Evolutionary conservation across 2,797 vertebrate species (phyloP).

Genomic region (Synaphobranchus kaupii): DNA sequence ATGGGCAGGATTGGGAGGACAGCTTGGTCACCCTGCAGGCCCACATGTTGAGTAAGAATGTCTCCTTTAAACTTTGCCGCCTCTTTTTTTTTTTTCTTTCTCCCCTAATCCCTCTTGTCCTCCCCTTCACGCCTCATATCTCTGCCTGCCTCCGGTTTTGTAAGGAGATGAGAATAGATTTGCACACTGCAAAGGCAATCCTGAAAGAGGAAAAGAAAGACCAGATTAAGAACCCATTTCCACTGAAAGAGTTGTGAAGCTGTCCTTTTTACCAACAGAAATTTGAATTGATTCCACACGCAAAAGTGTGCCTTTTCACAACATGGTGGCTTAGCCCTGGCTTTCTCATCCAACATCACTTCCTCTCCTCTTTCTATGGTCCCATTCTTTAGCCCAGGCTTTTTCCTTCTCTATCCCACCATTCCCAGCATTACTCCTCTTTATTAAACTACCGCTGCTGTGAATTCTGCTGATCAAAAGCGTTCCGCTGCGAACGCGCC

Average conservation of each 20-base stretch:
- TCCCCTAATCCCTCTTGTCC: background rate
- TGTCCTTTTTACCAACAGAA: background rate
- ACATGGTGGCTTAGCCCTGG: background rate
- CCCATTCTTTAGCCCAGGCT: background rate
- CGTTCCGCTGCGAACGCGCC: background rate
- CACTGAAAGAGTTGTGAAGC: background rate
- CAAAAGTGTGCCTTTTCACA: background rate
- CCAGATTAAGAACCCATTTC: background rate
- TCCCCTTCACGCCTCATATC: background rate
- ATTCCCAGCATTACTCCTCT: background rate
- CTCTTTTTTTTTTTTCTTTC: background rate
- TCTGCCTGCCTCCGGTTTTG: background rate
- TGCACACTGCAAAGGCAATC: background rate
- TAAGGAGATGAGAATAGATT: background rate
- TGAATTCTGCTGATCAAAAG: background rate
- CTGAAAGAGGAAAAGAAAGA: background rate
- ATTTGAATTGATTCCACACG: background rate
- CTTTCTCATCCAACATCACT: background rate
- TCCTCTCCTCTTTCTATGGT: background rate
- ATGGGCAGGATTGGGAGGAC: constrained; percentile 70
- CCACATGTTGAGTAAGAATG: constrained; percentile 87
- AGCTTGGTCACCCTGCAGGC: constrained; percentile 79
- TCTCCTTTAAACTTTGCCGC: no score
- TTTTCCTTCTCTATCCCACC: background rate
- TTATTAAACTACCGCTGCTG: background rate